Evolutionary conservation across 2,113 vertebrate species (phyloP).

Genomic region (Antechinus flavipes): DNA sequence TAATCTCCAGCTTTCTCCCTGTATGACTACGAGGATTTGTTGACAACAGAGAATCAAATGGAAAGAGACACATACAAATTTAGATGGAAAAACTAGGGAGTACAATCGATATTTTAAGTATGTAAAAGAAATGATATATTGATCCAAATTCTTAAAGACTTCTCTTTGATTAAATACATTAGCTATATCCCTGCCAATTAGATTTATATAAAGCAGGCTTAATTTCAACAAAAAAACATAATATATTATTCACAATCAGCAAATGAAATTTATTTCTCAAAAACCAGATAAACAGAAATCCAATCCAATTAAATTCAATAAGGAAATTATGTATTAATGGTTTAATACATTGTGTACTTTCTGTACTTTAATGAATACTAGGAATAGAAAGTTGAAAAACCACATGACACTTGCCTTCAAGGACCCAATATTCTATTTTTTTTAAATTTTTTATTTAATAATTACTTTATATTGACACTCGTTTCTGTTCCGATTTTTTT

Average conservation of each 20-base stretch:
- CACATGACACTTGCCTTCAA: not conserved
- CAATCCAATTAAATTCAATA: not conserved
- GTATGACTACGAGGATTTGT: not conserved
- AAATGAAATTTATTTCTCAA: slow-evolving; percentile 51
- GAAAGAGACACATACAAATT: not conserved
- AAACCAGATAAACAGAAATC: not conserved
- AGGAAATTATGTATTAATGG: not conserved
- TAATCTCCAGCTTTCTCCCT: not conserved
- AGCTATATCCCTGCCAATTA: slow-evolving; percentile 49
- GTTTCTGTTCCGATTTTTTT: too few relatives aligned
- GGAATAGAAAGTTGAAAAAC: not conserved
- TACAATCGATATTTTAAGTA: not conserved
- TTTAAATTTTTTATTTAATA: too few relatives aligned
- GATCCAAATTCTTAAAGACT: slow-evolving; percentile 38
- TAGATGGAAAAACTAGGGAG: not conserved
- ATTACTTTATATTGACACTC: too few relatives aligned
- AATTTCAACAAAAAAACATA: not conserved
- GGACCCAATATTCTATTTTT: not conserved
- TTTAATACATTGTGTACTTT: not conserved
- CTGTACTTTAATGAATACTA: not conserved
- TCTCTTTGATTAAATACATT: slow-evolving; percentile 46
- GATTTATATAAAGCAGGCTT: slow-evolving; percentile 63
- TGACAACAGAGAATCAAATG: not conserved
- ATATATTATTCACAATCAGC: slow-evolving; percentile 49
- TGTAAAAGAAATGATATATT: not conserved